Evolutionary conservation across 1,140 invertebrate species (phyloP), one percentile per base, ranked within the genome.

Genomic region (Ganaspis sp.): DNA sequence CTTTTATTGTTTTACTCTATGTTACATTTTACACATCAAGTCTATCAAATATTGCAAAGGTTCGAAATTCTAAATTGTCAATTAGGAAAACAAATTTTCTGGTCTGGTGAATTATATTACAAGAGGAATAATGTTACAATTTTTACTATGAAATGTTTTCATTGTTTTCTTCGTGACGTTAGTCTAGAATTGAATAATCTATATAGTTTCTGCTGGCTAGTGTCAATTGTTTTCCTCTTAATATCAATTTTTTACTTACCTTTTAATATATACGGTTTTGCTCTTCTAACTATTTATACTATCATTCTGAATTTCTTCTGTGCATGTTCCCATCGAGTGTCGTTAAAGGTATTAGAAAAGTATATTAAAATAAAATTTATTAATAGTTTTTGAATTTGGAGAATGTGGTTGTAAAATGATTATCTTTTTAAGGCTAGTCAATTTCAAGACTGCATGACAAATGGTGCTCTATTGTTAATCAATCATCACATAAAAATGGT

Each of bases 351-450:
- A 17, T 17, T 49, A 8, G n/a, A 1, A 45, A 45, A 45, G n/a
- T 15, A 49, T 17, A 17, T 49, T 1, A 45, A 15, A 15, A 45
- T 15, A 15, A 4, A 45, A 15, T 45, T 45, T 4, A 45, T 45
- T 45, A n/a, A 45, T 15, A n/a, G n/a, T n/a, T n/a, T n/a, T n/a
- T n/a, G n/a, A n/a, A n/a, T n/a, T n/a, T n/a, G n/a, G n/a, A n/a
- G n/a, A n/a, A n/a, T n/a, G n/a, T n/a, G n/a, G n/a, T n/a, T n/a
- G n/a, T n/a, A n/a, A n/a, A n/a, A n/a, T n/a, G n/a, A n/a, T n/a
- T n/a, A n/a, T n/a, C n/a, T n/a, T n/a, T 49, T 49, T 49, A 17
- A 49, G 45, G 45, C 45, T 49, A 49, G 17, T 49, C 45, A 49
- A 6, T 49, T 49, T n/a, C n/a, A 17, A 49, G 4, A 49, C 0